These are phyloP conservation scores for Tholera decimalis DNA, from an alignment of 2,888 invertebrate genomes.

Conservation along the genomic window DNA sequence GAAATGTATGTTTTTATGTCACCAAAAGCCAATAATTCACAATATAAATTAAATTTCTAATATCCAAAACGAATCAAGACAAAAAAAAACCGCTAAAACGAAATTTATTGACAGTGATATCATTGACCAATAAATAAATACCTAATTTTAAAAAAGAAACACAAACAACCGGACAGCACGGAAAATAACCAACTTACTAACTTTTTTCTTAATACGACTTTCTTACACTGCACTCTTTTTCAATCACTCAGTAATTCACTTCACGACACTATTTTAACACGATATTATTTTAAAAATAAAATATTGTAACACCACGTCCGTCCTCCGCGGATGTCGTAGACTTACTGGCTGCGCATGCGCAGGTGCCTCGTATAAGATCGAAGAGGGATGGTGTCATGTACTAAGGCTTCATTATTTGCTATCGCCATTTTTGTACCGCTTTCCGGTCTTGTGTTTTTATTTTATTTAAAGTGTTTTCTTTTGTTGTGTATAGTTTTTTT, in stretches of 20 bases:
- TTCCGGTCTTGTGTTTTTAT: slow-evolving; percentile 56
- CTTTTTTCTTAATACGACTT: slow-evolving; percentile 3
- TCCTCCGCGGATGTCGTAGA: slow-evolving; percentile 61
- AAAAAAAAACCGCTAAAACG: slow-evolving; percentile 10
- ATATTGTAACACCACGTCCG: slow-evolving; percentile 42
- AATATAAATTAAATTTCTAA: neutral
- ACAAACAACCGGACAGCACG: slow-evolving; percentile 6
- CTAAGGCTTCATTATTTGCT: slow-evolving; percentile 45
- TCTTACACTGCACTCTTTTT: slow-evolving; percentile 25
- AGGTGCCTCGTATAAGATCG: slow-evolving; percentile 78
- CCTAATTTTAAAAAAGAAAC: slow-evolving; percentile 9
- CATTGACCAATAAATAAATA: slow-evolving; percentile 10
- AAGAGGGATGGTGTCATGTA: slow-evolving; percentile 78
- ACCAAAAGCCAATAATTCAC: neutral
- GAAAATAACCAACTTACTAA: slow-evolving; percentile 44
- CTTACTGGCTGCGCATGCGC: slow-evolving; percentile 74
- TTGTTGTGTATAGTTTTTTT: neutral
- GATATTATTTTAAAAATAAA: neutral
- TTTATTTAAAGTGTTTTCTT: slow-evolving; percentile 22
- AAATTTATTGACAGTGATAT: slow-evolving; percentile 7
- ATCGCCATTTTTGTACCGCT: slow-evolving; percentile 42
- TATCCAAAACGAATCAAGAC: neutral
- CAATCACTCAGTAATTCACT: slow-evolving; percentile 25
- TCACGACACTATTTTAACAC: slow-evolving; percentile 17
- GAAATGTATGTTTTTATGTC: neutral